A percentile compares a stretch with the other conserved stretches of the same genome.
These are phyloP conservation scores for Nephotettix cincticeps DNA, from an alignment of 1,140 invertebrate species.

Conservation along the genomic window DNA sequence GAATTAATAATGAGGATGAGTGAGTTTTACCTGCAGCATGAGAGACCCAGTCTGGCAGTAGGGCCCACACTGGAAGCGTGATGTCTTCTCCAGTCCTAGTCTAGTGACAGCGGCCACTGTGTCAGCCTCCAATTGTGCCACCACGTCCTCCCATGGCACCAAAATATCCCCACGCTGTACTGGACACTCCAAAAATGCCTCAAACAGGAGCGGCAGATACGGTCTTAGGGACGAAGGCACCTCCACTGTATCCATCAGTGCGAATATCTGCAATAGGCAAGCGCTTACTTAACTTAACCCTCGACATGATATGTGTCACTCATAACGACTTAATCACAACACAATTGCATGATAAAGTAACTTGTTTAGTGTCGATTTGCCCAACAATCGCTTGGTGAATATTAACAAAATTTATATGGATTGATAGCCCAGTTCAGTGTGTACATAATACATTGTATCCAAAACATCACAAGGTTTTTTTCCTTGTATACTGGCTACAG, in stretches of 20 bases:
- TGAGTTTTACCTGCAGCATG: constrained; percentile 53
- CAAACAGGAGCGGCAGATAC: constrained; percentile 71
- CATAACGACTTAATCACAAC: too few relatives aligned
- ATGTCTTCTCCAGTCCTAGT: constrained; percentile 58
- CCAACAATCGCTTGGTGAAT: too few relatives aligned
- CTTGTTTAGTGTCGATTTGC: too few relatives aligned
- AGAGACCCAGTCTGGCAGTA: constrained; percentile 60
- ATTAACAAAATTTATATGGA: too few relatives aligned
- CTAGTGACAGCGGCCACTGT: constrained; percentile 58
- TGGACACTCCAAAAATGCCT: constrained; percentile 67
- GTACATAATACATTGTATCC: too few relatives aligned
- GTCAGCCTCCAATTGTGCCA: constrained; percentile 72
- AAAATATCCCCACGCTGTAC: constrained; percentile 56
- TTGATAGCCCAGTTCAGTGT: too few relatives aligned
- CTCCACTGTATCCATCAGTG: constrained; percentile 70
- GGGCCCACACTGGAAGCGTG: constrained; percentile 60
- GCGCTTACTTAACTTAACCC: too few relatives aligned
- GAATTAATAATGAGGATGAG: too few relatives aligned
- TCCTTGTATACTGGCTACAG: too few relatives aligned
- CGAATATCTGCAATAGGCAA: constrained; percentile 55
- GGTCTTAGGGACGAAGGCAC: constrained; percentile 59
- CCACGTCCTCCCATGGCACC: constrained; percentile 69
- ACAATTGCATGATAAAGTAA: too few relatives aligned
- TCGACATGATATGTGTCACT: too few relatives aligned
- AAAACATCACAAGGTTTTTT: too few relatives aligned